Evolutionary conservation across 2,113 vertebrate genomes (phyloP).

Genomic region (Thalassoma bifasciatum): DNA sequence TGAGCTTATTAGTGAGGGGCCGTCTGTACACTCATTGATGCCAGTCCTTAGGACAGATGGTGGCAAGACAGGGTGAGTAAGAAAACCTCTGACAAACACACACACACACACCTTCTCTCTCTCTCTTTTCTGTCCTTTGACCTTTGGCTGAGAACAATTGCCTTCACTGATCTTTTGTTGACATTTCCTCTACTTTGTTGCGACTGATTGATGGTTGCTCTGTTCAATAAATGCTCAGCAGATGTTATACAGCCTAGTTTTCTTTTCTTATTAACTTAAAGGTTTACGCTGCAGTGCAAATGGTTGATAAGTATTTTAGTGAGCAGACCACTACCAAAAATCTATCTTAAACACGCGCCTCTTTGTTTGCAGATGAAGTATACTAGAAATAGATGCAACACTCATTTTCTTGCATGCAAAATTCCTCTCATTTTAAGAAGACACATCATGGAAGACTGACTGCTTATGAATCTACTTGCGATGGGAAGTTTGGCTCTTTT

Average conservation of each 20-base stretch:
- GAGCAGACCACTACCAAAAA: background rate
- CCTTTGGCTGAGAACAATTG: constrained; percentile 20
- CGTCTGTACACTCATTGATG: constrained; percentile 74
- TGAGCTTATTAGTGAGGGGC: constrained; percentile 77
- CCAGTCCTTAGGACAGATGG: constrained; percentile 78
- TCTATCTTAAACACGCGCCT: background rate
- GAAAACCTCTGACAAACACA: constrained; percentile 52
- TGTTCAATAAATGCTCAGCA: background rate
- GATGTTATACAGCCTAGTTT: background rate
- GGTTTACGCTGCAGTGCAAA: background rate
- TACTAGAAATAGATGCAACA: background rate
- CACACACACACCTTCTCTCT: background rate
- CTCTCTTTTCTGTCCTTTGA: background rate
- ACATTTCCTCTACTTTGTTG: constrained; percentile 1
- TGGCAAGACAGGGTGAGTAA: constrained; percentile 57
- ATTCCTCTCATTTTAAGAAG: background rate
- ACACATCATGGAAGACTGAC: too few relatives aligned
- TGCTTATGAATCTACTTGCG: too few relatives aligned
- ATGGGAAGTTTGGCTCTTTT: too few relatives aligned
- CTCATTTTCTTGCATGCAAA: background rate
- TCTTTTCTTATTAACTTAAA: background rate
- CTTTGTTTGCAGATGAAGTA: background rate
- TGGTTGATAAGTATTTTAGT: background rate
- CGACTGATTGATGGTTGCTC: background rate
- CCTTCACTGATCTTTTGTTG: constrained; percentile 8